Evolutionary conservation across 2,113 vertebrate species (phyloP).

Genomic region (Aptenodytes forsteri): DNA sequence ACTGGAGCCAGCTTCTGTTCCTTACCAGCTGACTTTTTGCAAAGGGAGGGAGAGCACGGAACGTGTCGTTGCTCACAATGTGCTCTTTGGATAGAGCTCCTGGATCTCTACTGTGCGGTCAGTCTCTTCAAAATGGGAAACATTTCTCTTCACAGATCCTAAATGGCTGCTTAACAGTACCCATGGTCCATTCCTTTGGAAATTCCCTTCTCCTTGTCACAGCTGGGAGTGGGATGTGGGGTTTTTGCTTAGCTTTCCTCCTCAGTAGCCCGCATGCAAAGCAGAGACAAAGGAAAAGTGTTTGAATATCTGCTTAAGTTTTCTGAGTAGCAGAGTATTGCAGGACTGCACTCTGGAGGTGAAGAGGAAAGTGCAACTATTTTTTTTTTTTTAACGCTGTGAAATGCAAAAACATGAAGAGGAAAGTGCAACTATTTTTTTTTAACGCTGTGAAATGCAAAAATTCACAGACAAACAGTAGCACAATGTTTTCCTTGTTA

Average conservation of each 20-base stretch:
- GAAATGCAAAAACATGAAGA: neutral
- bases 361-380: neutral
- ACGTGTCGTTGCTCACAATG: neutral
- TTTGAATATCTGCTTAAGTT: neutral
- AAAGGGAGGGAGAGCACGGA: neutral
- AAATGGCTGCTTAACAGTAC: neutral
- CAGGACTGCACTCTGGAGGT: neutral
- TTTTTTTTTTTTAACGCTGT: neutral
- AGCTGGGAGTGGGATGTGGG: neutral
- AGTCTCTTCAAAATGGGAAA: neutral
- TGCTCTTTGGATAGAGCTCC: neutral
- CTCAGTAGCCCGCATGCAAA: neutral
- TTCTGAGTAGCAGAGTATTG: neutral
- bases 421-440: no score
- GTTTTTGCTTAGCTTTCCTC: neutral
- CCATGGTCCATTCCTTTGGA: neutral
- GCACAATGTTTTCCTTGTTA: neutral
- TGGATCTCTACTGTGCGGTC: neutral
- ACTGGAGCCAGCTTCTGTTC: constrained; percentile 11
- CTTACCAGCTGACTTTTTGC: neutral
- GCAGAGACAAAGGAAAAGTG: neutral
- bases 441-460: neutral
- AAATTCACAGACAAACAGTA: neutral
- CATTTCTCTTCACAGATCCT: neutral
- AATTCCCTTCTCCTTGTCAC: neutral